phyloP scores from a whole-genome alignment of 2,888 invertebrate genomes.

The Xestia xanthographa region DNA sequence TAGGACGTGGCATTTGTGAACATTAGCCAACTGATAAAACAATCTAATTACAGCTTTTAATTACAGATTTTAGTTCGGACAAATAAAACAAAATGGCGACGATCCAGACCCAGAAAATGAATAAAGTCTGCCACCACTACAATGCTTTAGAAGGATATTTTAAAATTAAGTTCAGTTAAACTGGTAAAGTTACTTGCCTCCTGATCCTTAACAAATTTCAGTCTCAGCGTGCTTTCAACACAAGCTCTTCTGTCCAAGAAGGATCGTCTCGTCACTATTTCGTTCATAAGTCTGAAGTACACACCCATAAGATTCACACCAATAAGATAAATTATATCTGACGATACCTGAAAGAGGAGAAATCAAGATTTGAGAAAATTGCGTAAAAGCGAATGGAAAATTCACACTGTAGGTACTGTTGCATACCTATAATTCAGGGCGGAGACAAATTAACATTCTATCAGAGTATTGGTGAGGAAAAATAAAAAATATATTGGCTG shows the following conservation, averaged over 20 bases:
- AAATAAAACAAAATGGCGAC: background rate
- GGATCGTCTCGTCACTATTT: conserved; percentile 96
- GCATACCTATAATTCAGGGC: background rate
- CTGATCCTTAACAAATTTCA: conserved; percentile 96
- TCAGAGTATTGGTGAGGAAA: background rate
- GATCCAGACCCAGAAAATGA: background rate
- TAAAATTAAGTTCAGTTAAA: background rate
- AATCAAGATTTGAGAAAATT: background rate
- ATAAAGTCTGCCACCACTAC: background rate
- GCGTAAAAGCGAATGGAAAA: background rate
- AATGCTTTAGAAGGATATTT: background rate
- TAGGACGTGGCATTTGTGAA: background rate
- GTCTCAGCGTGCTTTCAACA: conserved; percentile 95
- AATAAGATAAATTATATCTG: conserved; percentile 93
- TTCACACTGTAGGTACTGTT: background rate
- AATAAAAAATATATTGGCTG: background rate
- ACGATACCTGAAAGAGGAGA: conserved; percentile 91
- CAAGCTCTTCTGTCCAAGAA: conserved; percentile 96
- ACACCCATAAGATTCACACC: conserved; percentile 96
- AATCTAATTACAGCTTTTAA: background rate
- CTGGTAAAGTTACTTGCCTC: conserved; percentile 86
- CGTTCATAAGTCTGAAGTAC: conserved; percentile 97
- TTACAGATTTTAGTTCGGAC: background rate
- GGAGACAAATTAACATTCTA: background rate
- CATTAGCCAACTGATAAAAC: background rate